These are phyloP conservation scores for Terrapene triunguis DNA, from an alignment of 2,113 vertebrate species.

Conservation along the genomic window DNA sequence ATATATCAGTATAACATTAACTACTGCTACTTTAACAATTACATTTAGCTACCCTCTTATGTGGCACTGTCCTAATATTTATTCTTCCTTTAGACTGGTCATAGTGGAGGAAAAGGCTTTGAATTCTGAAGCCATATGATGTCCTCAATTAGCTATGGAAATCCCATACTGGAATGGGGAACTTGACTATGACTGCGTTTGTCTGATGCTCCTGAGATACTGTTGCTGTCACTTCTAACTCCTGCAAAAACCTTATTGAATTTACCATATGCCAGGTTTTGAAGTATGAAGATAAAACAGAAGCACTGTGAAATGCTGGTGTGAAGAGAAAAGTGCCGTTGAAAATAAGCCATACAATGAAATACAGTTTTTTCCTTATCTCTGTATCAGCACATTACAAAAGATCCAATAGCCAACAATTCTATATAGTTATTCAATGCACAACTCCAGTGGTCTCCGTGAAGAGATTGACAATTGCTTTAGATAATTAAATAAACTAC, in stretches of 20 bases:
- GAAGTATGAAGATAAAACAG: background rate
- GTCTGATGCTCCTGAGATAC: background rate
- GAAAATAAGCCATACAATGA: background rate
- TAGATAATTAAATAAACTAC: background rate
- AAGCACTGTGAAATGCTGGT: background rate
- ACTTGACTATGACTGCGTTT: background rate
- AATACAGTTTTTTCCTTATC: background rate
- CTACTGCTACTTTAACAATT: background rate
- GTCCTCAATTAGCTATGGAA: background rate
- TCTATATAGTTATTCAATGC: background rate
- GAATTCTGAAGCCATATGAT: background rate
- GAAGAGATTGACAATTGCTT: background rate
- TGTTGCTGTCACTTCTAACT: background rate
- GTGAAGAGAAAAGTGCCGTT: background rate
- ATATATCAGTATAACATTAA: background rate
- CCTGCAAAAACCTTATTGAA: background rate
- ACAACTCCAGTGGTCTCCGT: background rate
- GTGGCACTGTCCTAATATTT: background rate
- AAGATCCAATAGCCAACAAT: background rate
- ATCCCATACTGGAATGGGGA: background rate
- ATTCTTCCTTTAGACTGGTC: background rate
- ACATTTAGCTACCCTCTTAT: background rate
- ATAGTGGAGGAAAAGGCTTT: background rate
- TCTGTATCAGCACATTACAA: background rate
- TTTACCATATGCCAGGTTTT: background rate